Conservation (phyloP, 2,113 vertebrate species). For the Chiloscyllium plagiosum region DNA sequence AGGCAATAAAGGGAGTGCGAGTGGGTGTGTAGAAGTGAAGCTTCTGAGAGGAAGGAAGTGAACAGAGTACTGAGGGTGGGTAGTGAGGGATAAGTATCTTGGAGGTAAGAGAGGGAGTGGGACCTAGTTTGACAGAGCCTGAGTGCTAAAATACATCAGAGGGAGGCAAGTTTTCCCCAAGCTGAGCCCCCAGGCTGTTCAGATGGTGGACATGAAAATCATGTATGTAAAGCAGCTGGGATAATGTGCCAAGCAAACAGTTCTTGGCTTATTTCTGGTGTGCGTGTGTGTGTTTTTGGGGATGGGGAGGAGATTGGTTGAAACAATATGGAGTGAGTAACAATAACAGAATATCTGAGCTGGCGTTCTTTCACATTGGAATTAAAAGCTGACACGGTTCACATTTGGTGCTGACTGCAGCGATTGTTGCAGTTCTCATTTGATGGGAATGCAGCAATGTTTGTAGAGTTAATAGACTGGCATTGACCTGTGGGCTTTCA, state of each 20-base stretch:
- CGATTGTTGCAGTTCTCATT: not conserved
- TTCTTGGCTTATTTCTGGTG: not conserved
- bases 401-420: slow-evolving; percentile 26
- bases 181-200: not conserved
- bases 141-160: not conserved
- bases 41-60: not conserved
- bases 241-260: slow-evolving; percentile 27
- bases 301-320: not conserved
- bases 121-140: not conserved
- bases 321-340: slow-evolving; percentile 3
- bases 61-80: not conserved
- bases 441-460: not conserved
- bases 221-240: not conserved
- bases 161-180: not conserved
- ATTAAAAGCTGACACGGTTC: slow-evolving; percentile 29
- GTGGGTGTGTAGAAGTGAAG: not conserved
- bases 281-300: not conserved
- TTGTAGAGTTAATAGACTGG: not conserved
- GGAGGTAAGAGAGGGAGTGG: not conserved
- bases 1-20: not conserved
- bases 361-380: not conserved
- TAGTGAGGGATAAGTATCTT: not conserved
- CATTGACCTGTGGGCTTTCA: not conserved
- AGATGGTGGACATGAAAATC: not conserved
- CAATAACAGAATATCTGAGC: slow-evolving; percentile 32